Base-by-base conservation (phyloP, 2,113 vertebrate species). In the Hippolais icterina region DNA sequence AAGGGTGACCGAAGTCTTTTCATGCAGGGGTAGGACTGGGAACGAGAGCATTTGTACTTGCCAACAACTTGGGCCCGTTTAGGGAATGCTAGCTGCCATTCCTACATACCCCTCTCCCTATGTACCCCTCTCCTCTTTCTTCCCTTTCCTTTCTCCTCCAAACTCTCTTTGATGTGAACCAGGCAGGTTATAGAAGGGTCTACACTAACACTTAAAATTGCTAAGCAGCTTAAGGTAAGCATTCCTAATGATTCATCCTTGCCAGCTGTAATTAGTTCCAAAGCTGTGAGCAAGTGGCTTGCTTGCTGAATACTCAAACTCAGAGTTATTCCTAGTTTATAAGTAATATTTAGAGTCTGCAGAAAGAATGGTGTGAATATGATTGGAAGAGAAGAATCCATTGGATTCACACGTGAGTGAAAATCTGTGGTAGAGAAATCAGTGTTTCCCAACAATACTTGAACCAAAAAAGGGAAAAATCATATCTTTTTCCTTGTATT, bases 91-190 rank as follows among this genome's bases (percentile, higher is more conserved):
- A 56, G 11, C 5, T 64, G 37, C 23, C 9, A 9, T 12, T 60
- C 5, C 5, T 2, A 1, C 0, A 0, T 23, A 37, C 0, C 2
- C 6, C 3, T 35, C 19, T 72, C 10, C 12, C 2, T 35, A 1
- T 0, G 0, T 23, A n/a, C 1, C 3, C 8, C 4, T 33, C 21
- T 60, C 7, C 10, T 2, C 1, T 66, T 70, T n/a, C 14, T 47
- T 44, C 20, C 9, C 8, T 42, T 29, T 50, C 15, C 11, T 60
- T 89, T 90, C 50, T 42, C 29, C 29, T 54, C 35, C 39, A 70
- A 49, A 57, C 1, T 2, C 22, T 57, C 82, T 49, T 10, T 50
- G 11, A 39, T 3, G 3, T 37, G 6, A 27, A 29, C 15, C 8
- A 64, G 6, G 8, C 4, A 13, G 17, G 9, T 8, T 93, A 69